These are phyloP conservation scores for Tragelaphus strepsiceros DNA, from an alignment of 2,113 vertebrate species.

Conservation along the genomic window DNA sequence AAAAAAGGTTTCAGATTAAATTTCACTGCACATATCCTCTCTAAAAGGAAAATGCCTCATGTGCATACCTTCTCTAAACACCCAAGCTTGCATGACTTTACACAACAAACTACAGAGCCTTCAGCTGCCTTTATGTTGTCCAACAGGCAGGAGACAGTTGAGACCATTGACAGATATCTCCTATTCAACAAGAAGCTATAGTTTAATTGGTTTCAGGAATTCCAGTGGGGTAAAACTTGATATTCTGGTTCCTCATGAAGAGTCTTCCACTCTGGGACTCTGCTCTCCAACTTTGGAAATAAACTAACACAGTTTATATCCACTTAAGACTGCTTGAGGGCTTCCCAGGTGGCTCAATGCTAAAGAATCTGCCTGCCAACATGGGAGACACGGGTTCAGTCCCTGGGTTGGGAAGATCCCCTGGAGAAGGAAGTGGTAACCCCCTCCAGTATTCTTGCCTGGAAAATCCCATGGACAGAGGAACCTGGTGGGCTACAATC, in stretches of 20 bases:
- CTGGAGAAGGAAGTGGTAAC: neutral
- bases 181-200: neutral
- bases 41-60: neutral
- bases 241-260: constrained; percentile 70
- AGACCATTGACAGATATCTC: constrained; percentile 13
- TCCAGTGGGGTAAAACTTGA: constrained; percentile 70
- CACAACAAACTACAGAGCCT: constrained; percentile 26
- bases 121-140: constrained; percentile 19
- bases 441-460: neutral
- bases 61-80: neutral
- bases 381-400: neutral
- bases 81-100: neutral
- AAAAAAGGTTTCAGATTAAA: constrained; percentile 9
- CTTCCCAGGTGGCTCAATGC: neutral
- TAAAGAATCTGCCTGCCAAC: neutral
- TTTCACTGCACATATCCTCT: neutral
- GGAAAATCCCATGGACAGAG: neutral
- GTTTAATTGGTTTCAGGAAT: constrained; percentile 35
- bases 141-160: constrained; percentile 15
- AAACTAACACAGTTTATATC: neutral
- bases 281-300: constrained; percentile 73
- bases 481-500: neutral
- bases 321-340: constrained; percentile 39
- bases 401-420: neutral
- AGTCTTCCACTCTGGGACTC: neutral